Evolutionary conservation across 2,113 vertebrate species (phyloP).

Genomic region (Laticauda colubrina): DNA sequence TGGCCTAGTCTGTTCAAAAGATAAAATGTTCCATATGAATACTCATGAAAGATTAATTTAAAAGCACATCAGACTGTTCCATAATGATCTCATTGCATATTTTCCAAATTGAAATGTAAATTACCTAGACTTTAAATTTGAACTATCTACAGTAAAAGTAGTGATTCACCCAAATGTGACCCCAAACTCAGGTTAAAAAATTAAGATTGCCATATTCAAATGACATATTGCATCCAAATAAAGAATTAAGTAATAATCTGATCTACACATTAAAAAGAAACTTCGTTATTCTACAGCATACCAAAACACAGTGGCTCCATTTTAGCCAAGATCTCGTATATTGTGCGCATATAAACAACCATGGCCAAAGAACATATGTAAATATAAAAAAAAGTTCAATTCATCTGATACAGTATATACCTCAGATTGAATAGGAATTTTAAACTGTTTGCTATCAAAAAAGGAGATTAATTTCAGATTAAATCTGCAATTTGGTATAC

Average conservation of each 20-base stretch:
- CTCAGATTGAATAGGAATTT: not conserved
- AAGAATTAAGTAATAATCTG: not conserved
- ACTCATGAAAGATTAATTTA: not conserved
- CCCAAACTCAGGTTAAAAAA: not conserved
- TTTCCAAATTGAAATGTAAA: not conserved
- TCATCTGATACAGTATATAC: not conserved
- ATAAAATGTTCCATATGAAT: not conserved
- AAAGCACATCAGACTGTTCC: not conserved
- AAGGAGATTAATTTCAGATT: not conserved
- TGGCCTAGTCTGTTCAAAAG: not conserved
- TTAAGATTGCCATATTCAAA: not conserved
- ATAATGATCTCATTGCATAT: not conserved
- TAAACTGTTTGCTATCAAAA: not conserved
- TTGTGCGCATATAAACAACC: not conserved
- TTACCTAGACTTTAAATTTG: not conserved
- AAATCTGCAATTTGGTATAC: not conserved
- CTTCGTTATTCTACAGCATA: not conserved
- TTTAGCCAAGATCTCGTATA: not conserved
- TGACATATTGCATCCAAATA: not conserved
- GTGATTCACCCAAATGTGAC: not conserved
- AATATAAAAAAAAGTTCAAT: not conserved
- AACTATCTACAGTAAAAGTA: not conserved
- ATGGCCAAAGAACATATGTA: not conserved
- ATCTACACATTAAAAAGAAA: not conserved
- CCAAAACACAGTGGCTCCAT: not conserved